Evolutionary conservation across 2,113 vertebrate genomes (phyloP), one percentile per base, ranked within the genome.

Genomic region (Patagioenas fasciata): DNA sequence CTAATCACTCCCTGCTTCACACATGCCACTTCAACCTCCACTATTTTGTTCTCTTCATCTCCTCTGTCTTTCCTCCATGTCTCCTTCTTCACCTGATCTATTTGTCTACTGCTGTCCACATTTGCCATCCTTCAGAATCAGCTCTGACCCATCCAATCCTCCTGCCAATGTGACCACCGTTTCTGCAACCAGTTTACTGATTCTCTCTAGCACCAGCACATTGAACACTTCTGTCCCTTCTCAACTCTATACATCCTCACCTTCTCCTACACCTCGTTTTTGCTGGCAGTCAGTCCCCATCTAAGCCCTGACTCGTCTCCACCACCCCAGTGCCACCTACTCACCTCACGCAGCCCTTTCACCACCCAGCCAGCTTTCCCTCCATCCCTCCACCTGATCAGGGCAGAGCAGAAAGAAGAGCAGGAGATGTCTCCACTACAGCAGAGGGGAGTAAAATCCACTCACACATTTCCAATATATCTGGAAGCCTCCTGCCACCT

Each of bases 211-310:
- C 14, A 6, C 32, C 4, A 1, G 6, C 13, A 70, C 4, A 7
- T 29, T 34, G 36, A 80, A 44, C 11, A 6, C 6, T 79, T 70
- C 40, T 72, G 32, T 31, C 21, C 28, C 31, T 81, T 74, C 17
- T 25, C n/a, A 85, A 18, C 10, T 87, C 54, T 36, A 5, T 42
- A 20, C 0, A 0, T 32, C 53, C 23, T 94, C 65, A 47, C 9
- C 20, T 73, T 34, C 20, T 77, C 62, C 38, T 19, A 8, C 17
- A 38, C 14, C 17, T 57, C 21, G 17, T 66, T 15, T 17, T 57
- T 29, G 34, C 26, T 62, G 15, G 29, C 13, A 56, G 23, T 1
- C 0, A 0, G 34, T 29, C 44, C 17, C 26, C 11, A 28, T 24
- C 34, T 31, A 34, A 91, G 31, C 1, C 69, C 2, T 50, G 71